Evolutionary conservation across 2,797 vertebrate species (phyloP).

Genomic region (Catamblyrhynchus diadema): DNA sequence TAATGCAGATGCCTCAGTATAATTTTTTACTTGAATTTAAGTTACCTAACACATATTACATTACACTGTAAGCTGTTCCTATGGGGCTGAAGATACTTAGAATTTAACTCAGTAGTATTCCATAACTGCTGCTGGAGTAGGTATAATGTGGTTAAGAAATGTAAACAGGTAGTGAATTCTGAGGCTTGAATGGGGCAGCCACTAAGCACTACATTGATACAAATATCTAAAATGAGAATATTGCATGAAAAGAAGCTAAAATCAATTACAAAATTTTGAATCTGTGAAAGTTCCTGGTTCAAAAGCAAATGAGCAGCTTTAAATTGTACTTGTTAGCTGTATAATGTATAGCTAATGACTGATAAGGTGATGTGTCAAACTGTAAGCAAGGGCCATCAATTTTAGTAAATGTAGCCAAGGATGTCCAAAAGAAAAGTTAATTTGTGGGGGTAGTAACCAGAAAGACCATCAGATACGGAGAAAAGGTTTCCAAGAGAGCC

Average conservation of each 20-base stretch:
- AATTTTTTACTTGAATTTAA: not conserved
- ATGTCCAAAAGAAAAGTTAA: slow-evolving; percentile 26
- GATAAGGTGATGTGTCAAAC: not conserved
- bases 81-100: slow-evolving; percentile 48
- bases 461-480: not conserved
- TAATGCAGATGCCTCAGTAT: not conserved
- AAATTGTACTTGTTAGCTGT: not conserved
- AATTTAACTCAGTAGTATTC: slow-evolving; percentile 52
- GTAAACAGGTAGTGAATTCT: not conserved
- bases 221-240: not conserved
- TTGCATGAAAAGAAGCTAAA: not conserved
- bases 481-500: slow-evolving; percentile 1
- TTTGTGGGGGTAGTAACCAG: slow-evolving; percentile 19
- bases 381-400: not conserved
- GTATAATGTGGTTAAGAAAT: slow-evolving; percentile 45
- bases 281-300: not conserved
- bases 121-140: slow-evolving; percentile 33
- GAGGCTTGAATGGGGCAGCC: not conserved
- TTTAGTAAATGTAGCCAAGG: slow-evolving; percentile 9
- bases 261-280: not conserved
- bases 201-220: not conserved
- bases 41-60: not conserved
- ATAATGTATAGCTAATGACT: slow-evolving; percentile 1
- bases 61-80: slow-evolving; percentile 1
- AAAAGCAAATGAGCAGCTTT: slow-evolving; percentile 28